These are phyloP conservation scores for Burhinus oedicnemus DNA, from an alignment of 2,113 vertebrate genomes.

Conservation along the genomic window DNA sequence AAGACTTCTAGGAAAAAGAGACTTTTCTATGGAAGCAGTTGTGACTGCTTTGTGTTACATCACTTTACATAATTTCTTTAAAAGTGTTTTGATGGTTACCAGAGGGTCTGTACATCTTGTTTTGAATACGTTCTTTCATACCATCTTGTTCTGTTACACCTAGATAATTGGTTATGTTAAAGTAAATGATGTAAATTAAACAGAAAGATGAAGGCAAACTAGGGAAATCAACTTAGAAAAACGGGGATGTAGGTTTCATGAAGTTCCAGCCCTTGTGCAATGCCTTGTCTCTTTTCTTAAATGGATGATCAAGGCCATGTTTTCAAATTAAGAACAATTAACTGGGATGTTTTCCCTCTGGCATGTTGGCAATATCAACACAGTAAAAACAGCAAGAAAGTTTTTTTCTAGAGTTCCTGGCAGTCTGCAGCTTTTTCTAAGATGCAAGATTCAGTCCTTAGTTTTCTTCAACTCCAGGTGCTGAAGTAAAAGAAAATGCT, in stretches of 20 bases:
- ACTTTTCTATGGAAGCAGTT: not conserved
- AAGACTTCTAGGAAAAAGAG: not conserved
- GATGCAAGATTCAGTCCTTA: not conserved
- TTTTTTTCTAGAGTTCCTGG: not conserved
- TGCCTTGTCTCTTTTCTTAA: not conserved
- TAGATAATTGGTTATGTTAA: constrained; percentile 12
- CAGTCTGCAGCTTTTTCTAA: not conserved
- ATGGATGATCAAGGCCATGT: not conserved
- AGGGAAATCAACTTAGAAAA: constrained; percentile 23
- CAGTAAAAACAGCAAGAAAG: not conserved
- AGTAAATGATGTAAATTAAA: constrained; percentile 24
- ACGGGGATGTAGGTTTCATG: not conserved
- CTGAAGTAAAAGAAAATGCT: not conserved
- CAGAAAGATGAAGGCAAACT: constrained; percentile 2
- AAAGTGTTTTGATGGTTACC: constrained; percentile 9
- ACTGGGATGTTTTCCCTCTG: not conserved
- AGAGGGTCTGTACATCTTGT: not conserved
- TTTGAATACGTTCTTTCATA: not conserved
- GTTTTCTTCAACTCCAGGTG: not conserved
- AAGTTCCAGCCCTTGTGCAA: not conserved
- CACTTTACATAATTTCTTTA: not conserved
- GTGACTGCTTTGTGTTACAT: not conserved
- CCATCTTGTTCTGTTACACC: constrained; percentile 6
- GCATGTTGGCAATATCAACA: not conserved
- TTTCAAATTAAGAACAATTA: constrained; percentile 9